phyloP scores from a whole-genome alignment of 2,888 invertebrate species.

The Cancer borealis region DNA sequence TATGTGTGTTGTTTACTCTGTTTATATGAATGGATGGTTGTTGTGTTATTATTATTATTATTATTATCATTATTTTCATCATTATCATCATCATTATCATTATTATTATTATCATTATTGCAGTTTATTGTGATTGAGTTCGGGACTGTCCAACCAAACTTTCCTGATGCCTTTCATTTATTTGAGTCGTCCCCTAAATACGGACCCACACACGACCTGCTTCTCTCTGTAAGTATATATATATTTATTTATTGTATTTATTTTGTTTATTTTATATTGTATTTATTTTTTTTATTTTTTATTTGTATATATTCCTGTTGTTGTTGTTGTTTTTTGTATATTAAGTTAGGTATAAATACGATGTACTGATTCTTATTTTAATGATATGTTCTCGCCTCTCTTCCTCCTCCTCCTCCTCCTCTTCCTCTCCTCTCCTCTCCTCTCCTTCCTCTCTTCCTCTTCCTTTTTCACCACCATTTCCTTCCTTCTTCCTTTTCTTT shows the following conservation, averaged over 20 bases:
- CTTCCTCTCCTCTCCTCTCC: not conserved
- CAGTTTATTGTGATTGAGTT: constrained; percentile 5
- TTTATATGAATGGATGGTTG: no score
- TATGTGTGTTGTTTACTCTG: no score
- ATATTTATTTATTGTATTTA: not conserved
- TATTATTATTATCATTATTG: no score
- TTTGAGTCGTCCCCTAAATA: constrained; percentile 87
- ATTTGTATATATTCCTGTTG: no score
- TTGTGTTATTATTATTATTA: no score
- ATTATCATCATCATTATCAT: no score
- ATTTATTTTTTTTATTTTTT: not conserved
- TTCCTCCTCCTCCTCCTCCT: not conserved
- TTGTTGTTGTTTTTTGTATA: no score
- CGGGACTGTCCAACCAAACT: not conserved
- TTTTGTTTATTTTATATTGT: not conserved
- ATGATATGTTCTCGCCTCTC: no score
- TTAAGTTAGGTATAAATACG: no score
- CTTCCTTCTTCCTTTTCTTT: not conserved
- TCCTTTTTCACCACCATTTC: not conserved
- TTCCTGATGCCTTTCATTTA: constrained; percentile 83
- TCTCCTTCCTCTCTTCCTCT: not conserved
- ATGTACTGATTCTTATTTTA: no score
- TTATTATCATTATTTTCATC: no score
- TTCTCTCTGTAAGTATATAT: constrained; percentile 66
- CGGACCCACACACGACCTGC: constrained; percentile 80